Evolutionary conservation across 2,888 invertebrate genomes (phyloP).

Genomic region (Polylopha cassiicola): DNA sequence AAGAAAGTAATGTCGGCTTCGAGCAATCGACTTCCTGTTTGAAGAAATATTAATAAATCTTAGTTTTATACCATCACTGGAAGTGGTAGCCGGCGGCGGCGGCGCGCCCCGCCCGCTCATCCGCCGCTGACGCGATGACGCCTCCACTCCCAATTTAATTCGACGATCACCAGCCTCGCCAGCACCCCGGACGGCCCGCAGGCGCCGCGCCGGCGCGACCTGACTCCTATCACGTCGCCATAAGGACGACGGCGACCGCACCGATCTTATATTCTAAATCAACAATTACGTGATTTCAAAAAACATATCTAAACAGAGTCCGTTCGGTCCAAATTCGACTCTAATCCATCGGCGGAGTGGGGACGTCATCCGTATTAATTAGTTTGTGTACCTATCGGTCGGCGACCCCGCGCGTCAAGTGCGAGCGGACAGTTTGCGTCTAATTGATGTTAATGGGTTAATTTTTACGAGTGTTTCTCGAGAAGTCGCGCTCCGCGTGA

Average conservation of each 20-base stretch:
- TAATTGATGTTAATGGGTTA: constrained; percentile 66
- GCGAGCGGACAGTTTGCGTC: constrained; percentile 18
- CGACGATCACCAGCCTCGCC: constrained; percentile 39
- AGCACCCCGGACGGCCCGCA: constrained; percentile 7
- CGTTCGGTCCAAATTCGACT: neutral
- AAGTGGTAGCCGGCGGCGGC: constrained; percentile 15
- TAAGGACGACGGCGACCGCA: constrained; percentile 8
- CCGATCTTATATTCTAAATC: constrained; percentile 9
- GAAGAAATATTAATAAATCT: too few species aligned
- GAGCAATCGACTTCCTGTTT: too few species aligned
- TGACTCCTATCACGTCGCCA: constrained; percentile 5
- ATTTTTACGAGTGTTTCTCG: constrained; percentile 45
- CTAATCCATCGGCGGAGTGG: neutral
- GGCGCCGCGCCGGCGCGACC: neutral
- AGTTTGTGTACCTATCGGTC: constrained; percentile 29
- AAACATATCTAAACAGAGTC: constrained; percentile 1
- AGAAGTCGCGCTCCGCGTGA: constrained; percentile 21
- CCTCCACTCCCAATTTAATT: constrained; percentile 45
- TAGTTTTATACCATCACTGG: constrained; percentile 6
- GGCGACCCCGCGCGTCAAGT: constrained; percentile 27
- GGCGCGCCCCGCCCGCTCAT: constrained; percentile 29
- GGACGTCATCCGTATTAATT: neutral
- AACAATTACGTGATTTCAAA: constrained; percentile 17
- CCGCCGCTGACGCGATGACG: too few species aligned
- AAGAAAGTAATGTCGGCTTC: too few species aligned